Percentiles rank a stretch among this genome's conserved stretches.
Evolutionary conservation across 2,888 invertebrate genomes (phyloP).

Genomic region (Arrhopalites spinosus): DNA sequence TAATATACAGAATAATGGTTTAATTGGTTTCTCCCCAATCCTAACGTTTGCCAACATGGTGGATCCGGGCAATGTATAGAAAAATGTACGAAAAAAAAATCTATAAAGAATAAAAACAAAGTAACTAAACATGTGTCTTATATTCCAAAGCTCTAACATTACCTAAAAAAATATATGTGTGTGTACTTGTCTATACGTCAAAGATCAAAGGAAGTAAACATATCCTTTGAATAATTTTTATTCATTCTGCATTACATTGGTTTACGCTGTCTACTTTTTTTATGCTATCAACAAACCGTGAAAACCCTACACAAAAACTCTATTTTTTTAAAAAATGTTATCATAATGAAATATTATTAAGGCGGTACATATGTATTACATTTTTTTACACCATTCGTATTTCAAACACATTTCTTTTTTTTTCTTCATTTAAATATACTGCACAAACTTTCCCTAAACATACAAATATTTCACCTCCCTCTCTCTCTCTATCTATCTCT

Average conservation of each 20-base stretch:
- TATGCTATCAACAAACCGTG: slow-evolving; percentile 23
- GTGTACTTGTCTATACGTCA: background rate
- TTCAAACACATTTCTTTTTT: too few relatives aligned
- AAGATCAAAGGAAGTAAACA: background rate
- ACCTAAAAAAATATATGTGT: background rate
- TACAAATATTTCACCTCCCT: too few relatives aligned
- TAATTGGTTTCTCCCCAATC: slow-evolving; percentile 30
- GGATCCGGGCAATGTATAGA: background rate
- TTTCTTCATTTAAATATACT: too few relatives aligned
- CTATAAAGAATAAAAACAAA: slow-evolving; percentile 23
- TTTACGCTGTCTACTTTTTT: background rate
- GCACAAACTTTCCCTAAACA: too few relatives aligned
- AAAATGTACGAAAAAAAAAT: background rate
- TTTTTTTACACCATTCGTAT: too few relatives aligned
- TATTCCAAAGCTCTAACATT: background rate
- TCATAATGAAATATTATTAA: too few relatives aligned
- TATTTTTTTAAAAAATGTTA: background rate
- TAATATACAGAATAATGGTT: slow-evolving; percentile 8
- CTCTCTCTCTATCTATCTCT: too few relatives aligned
- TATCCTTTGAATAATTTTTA: background rate
- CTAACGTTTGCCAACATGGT: too few relatives aligned
- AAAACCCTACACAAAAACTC: background rate
- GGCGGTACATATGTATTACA: too few relatives aligned
- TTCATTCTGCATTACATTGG: background rate
- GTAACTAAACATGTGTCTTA: slow-evolving; percentile 24